Evolutionary conservation across 2,113 vertebrate species (phyloP).

Genomic region (Hippopotamus amphibius): DNA sequence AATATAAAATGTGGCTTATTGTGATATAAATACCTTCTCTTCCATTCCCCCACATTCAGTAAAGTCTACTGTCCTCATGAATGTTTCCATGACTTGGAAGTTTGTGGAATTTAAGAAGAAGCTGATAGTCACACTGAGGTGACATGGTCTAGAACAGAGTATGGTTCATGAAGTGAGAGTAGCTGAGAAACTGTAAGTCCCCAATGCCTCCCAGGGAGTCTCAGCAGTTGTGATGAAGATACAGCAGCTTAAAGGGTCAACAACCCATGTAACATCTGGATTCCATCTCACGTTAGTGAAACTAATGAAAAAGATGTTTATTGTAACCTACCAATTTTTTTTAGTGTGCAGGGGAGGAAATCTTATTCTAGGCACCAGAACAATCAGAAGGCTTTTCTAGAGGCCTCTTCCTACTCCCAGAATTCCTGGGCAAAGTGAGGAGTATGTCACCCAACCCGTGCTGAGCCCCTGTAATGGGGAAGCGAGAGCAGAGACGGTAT

Average conservation of each 20-base stretch:
- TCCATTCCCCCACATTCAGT: not conserved
- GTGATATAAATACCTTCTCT: not conserved
- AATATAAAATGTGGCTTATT: not conserved
- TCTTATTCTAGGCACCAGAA: not conserved
- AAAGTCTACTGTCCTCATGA: not conserved
- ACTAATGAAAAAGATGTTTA: not conserved
- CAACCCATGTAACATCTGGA: not conserved
- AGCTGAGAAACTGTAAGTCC: no score
- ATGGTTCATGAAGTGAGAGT: rapidly evolving
- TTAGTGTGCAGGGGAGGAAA: not conserved
- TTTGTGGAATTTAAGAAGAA: not conserved
- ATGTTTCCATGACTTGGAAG: not conserved
- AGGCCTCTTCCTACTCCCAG: not conserved
- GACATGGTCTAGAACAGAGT: not conserved
- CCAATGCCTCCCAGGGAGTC: no score
- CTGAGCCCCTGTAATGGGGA: not conserved
- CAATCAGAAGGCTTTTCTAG: no score
- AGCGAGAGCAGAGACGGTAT: not conserved
- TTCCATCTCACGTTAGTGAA: not conserved
- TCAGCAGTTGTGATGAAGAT: not conserved
- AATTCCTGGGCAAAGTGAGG: not conserved
- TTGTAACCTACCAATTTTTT: not conserved
- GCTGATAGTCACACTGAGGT: no score
- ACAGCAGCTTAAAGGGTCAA: not conserved
- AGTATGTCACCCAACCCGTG: rapidly evolving